Evolutionary conservation across 2,797 vertebrate genomes (phyloP), one percentile per base, ranked within the genome.

Genomic region (Cetoscarus ocellatus): DNA sequence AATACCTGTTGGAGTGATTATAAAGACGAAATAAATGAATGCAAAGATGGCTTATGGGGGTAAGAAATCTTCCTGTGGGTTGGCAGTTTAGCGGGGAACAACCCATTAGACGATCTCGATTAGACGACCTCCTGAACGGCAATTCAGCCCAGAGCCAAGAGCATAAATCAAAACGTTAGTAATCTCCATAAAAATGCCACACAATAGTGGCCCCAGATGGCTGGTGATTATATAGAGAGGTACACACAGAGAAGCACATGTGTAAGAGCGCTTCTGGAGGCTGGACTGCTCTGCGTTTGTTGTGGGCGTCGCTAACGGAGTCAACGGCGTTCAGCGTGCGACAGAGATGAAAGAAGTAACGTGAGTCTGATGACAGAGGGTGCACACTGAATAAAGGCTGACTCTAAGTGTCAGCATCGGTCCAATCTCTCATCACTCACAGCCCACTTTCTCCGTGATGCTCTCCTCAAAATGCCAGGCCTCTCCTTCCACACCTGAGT

Each of bases 381-480:
- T 73, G 74, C 81, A 67, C 71, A 45, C 70, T 81, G 83, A 90
- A 91, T 90, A 80, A 84, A 86, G 83, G 72, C 84, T 63, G 83
- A 89, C 71, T 86, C 67, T 45, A 73, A 75, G 68, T 88, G 91
- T 89, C 88, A 80, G 70, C 76, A 87, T 80, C n/a, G 13, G 67
- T 80, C 79, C 78, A 1, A 54, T 65, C 77, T 71, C 71, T 92
- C 92, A 93, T 94, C 91, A 80, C 77, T 92, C 91, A 92, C 52
- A 7, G 52, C 49, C 79, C 83, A 77, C 75, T 86, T 87, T 70
- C 83, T 67, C 76, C 43, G 67, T 34, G 3, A 53, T 1, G 36
- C 69, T 76, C 57, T 66, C n/a, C 18, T 7, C 74, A 84, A 73
- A 79, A 80, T 48, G 70, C 70, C 81, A 66, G 68, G 34, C 61